Evolutionary conservation across 1,140 invertebrate species (phyloP), one percentile per base, ranked within the genome.

Genomic region (Bombus haemorrhoidalis): DNA sequence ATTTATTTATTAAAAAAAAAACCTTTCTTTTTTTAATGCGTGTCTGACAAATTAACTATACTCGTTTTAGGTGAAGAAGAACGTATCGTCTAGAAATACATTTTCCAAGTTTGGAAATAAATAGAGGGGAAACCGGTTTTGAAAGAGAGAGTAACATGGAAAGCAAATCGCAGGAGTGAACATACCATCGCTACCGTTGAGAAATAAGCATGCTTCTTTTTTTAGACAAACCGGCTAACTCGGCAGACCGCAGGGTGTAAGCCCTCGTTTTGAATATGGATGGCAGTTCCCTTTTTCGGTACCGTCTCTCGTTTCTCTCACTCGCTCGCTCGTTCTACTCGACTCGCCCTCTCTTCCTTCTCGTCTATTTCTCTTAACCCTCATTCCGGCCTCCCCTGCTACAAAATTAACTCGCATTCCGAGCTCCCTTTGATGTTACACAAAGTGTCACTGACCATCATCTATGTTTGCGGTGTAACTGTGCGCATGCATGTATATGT

Each of bases 221-320:
- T 78, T 88, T 47, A n/a, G n/a, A 25, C 39, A 22, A 41, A 37
- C 71, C 34, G 62, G 37, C 81, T 72, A 84, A 84, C 87, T 69
- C n/a, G 68, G 39, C 59, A 62, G 41, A 77, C 77, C 82, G 47
- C 78, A 62, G 53, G 69, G 74, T 72, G 81, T 74, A 71, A 81
- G 85, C 81, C 87, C 82, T 72, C 57, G 82, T 82, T 85, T 78
- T 87, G 86, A 89, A 87, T 89, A 89, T 89, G 87, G 79, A 89
- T 77, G 82, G 41, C 66, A 18, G 62, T 83, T 78, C 57, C 69
- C 85, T 83, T 79, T 77, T 86, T 86, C 57, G 12, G 32, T 62
- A 18, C 15, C 37, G 28, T 37, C 74, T 47, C 28, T 86, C 68
- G 59, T 57, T 69, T 32, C 10, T 37, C 37, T 32, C 28, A 10